Evolutionary conservation across 2,797 vertebrate genomes (phyloP).

Genomic region (Mus minutoides): DNA sequence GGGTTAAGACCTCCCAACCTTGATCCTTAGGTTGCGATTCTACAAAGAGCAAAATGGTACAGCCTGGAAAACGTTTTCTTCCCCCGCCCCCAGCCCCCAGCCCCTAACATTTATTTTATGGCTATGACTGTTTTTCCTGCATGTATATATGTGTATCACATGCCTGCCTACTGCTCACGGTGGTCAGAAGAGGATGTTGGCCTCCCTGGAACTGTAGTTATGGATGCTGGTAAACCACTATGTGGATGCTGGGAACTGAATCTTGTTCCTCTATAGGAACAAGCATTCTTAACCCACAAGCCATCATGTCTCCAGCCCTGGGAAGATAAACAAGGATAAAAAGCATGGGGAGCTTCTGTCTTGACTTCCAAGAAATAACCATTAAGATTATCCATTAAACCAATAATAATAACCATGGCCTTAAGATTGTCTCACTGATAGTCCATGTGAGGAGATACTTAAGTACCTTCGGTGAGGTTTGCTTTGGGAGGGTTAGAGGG

Average conservation of each 20-base stretch:
- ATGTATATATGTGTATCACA: no score
- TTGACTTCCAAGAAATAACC: conserved; percentile 16
- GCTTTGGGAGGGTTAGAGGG: not conserved
- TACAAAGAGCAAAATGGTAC: no score
- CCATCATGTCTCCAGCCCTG: not conserved
- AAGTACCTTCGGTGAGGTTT: not conserved
- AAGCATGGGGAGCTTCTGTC: not conserved
- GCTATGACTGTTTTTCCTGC: not conserved
- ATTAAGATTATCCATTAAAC: no score
- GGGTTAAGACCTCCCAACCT: not conserved
- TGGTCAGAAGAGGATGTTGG: not conserved
- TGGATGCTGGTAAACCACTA: not conserved
- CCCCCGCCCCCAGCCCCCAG: fast-evolving
- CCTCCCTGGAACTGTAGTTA: not conserved
- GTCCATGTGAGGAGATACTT: not conserved
- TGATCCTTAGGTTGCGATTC: not conserved
- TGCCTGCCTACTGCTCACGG: not conserved
- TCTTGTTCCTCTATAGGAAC: not conserved
- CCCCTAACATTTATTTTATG: not conserved
- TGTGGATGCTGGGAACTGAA: not conserved
- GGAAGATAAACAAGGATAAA: not conserved
- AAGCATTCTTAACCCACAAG: not conserved
- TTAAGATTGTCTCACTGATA: not conserved
- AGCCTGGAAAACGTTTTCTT: fast-evolving
- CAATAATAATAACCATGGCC: not conserved